Evolutionary conservation across 1,140 invertebrate genomes (phyloP), one percentile per base, ranked within the genome.

Genomic region (Nautilus pompilius): DNA sequence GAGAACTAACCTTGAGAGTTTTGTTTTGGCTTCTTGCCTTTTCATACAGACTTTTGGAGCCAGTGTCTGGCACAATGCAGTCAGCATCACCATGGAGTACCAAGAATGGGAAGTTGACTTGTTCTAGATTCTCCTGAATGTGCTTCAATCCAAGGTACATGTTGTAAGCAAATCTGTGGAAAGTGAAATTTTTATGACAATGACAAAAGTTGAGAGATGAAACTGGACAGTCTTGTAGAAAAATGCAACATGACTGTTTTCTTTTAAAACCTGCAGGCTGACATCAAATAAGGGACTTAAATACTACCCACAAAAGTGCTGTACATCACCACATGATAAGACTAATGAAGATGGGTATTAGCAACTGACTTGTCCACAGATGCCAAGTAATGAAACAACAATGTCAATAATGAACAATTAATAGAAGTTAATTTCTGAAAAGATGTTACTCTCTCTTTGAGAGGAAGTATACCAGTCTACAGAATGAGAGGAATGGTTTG

Each of bases 31-130:
- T 77, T 22, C 53, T 34, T 13, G 75, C 69, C 24, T 68, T 60
- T 10, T 79, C 72, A 46, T 68, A 60, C 49, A 80, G 53, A 10
- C 62, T 24, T 48, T 62, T 29, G 29, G 79, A 74, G 2, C 79
- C 77, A 33, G 62, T 49, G 15, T 65, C 53, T 34, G 62, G 59
- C 54, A 62, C 66, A 0, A 78, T 3, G 34, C 67, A 64, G 63
- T 80, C 79, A 5, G 58, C 56, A 49, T 72, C 72, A 15, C 79
- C 79, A 63, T 80, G 79, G 22, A 71, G 61, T 5, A 70, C 61
- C 2, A 79, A 30, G 33, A 78, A 72, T 8, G 79, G 75, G 57
- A 63, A 75, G 13, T 61, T 57, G 1, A 80, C 48, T 0, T n/a
- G 49, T 13, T 30, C 4, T n/a, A 73, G 45, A 26, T 69, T 70